Base-by-base conservation (phyloP, 2,797 vertebrate species). In the Sebastes vulpes region DNA sequence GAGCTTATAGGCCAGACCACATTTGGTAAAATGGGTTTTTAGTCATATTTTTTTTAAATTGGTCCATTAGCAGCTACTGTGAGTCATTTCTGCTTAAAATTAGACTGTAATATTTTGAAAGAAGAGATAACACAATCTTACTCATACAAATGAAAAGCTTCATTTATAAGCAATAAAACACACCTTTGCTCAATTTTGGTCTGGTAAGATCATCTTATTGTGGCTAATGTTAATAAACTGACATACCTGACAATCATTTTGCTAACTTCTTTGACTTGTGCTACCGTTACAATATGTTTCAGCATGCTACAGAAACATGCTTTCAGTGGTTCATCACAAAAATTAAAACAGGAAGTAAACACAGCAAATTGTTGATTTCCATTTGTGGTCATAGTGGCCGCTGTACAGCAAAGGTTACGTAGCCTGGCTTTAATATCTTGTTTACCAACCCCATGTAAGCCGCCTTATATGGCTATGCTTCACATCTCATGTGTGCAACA, bases 391-490 rank as follows among this genome's bases (percentile, higher is more conserved):
- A 20, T 12, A 32, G 61, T 52, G 20, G 46, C 38, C 9, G 3
- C n/a, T 31, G 38, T 65, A 21, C 26, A 26, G 28, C 20, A 32
- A 35, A 6, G 18, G n/a, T 65, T 38, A 26, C 26, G 3, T 11
- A 38, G 16, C 26, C 11, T 63, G 5, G 2, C 60, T 70, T 66
- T 23, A 18, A 57, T 58, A 26, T 72, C 20, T 26, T 65, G 48
- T 73, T 81, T 42, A 28, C 71, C 18, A 29, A 26, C 9, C 21
- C 3, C 7, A 0, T 38, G 14, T 65, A 65, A 46, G 18, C 23
- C 21, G 28, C 88, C 86, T 86, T 90, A 81, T 83, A 93, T 83
- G 87, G 89, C 54, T 23, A 4, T 64, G 57, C 63, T 85, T 74
- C 68, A 65, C 61, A 54, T 79, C 67, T 69, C 54, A 21, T 60